Evolutionary conservation across 2,113 vertebrate genomes (phyloP).

Genomic region (Barbus barbus): DNA sequence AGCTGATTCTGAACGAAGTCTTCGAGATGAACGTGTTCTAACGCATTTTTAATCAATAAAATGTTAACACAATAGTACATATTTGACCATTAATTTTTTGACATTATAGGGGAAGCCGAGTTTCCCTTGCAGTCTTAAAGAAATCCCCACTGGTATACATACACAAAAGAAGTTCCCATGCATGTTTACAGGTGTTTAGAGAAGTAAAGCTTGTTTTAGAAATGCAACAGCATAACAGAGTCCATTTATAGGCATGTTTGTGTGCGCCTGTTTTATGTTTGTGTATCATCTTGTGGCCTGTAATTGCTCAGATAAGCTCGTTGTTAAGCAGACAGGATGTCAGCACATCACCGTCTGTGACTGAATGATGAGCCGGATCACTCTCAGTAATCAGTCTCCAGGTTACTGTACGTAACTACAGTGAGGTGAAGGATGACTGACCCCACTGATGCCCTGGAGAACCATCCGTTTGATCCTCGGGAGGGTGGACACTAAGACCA

Average conservation of each 20-base stretch:
- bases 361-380: background rate
- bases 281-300: no score
- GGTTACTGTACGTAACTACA: background rate
- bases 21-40: no score
- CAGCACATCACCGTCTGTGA: background rate
- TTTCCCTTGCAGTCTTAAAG: no score
- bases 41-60: no score
- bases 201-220: conserved; percentile 22
- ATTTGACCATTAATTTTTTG: no score
- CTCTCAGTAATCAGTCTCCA: background rate
- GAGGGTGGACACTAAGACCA: conserved; percentile 5
- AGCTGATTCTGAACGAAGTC: no score
- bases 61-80: no score
- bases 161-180: background rate
- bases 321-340: background rate
- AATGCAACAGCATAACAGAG: background rate
- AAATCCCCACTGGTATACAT: no score
- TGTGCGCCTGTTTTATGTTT: conserved; percentile 8
- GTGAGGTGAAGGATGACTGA: background rate
- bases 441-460: background rate
- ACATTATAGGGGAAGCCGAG: no score
- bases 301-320: background rate
- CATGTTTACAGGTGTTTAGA: conserved; percentile 26
- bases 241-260: conserved; percentile 44
- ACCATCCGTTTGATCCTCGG: background rate